Evolutionary conservation across 1,140 invertebrate genomes (phyloP), one percentile per base, ranked within the genome.

Genomic region (Pseudomyrmex concolor): DNA sequence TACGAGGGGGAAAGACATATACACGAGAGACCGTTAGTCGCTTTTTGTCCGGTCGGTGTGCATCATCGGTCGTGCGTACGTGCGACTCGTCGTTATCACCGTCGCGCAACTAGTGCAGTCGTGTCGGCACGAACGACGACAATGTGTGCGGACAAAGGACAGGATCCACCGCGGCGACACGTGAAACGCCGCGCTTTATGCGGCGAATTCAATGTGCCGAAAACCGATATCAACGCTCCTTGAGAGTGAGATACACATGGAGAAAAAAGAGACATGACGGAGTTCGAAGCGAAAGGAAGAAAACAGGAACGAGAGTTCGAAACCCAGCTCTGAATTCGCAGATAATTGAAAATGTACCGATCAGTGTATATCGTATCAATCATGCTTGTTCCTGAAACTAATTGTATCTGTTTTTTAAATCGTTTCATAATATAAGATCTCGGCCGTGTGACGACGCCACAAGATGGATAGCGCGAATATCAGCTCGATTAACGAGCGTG

Each of bases 201-300:
- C 67, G 62, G n/a, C n/a, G n/a, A n/a, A n/a, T n/a, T 17, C 51
- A 57, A 55, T 51, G 25, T 67, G 54, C 72, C 60, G 81, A 85
- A 83, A 88, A 57, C 71, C 83, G 83, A 87, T 85, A 88, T 80
- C 70, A 73, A 76, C 76, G 70, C 34, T 81, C 67, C 34, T 51
- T 64, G 43, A 51, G 55, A 19, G 10, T 34, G 48, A 57, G 54
- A 7, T 12, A 2, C 45, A 45, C 8, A 25, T 12, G 15, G 15
- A 25, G 17, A 15, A 12, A 22, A 19, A 17, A 17, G 13, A 8
- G 50, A 48, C 67, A 43, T 15, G 64, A 54, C 2, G 7, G 5
- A 43, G 19, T 48, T 12, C 4, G 62, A 22, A n/a, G 12, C n/a
- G 17, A n/a, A 64, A 82, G 34, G 54, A n/a, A 85, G 78, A 45